phyloP scores from a whole-genome alignment of 2,797 vertebrate species.

The Chrysocyon brachyurus region DNA sequence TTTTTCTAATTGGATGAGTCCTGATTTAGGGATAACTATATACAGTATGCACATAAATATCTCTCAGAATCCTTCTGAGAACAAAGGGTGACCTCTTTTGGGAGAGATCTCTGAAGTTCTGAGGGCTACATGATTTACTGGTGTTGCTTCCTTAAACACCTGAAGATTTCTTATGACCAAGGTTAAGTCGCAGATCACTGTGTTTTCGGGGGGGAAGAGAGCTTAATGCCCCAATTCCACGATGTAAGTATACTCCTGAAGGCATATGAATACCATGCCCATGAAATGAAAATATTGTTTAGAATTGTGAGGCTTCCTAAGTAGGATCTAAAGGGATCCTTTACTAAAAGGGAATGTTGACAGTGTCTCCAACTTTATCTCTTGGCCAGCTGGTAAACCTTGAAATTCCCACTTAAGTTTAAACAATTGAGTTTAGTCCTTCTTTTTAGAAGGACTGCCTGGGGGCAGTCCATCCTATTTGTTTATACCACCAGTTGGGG shows the following conservation, averaged over 20 bases:
- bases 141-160: not conserved
- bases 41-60: not conserved
- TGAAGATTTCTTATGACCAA: conserved; percentile 18
- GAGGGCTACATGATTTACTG: not conserved
- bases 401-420: conserved; percentile 1
- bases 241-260: not conserved
- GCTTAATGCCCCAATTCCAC: not conserved
- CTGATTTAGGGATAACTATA: not conserved
- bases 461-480: not conserved
- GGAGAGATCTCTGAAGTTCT: not conserved
- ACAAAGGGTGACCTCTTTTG: not conserved
- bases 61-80: not conserved
- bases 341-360: not conserved
- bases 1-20: not conserved
- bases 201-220: conserved; percentile 14
- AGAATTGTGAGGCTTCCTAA: not conserved
- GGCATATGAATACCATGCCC: not conserved
- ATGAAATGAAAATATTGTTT: not conserved
- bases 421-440: not conserved
- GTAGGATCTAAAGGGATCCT: not conserved
- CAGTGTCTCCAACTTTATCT: not conserved
- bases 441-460: not conserved
- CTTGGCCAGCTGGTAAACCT: not conserved
- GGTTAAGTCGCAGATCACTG: not conserved
- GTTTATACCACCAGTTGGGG: not conserved